Conservation (phyloP, 2,888 invertebrate species). For the Amiota communis region DNA sequence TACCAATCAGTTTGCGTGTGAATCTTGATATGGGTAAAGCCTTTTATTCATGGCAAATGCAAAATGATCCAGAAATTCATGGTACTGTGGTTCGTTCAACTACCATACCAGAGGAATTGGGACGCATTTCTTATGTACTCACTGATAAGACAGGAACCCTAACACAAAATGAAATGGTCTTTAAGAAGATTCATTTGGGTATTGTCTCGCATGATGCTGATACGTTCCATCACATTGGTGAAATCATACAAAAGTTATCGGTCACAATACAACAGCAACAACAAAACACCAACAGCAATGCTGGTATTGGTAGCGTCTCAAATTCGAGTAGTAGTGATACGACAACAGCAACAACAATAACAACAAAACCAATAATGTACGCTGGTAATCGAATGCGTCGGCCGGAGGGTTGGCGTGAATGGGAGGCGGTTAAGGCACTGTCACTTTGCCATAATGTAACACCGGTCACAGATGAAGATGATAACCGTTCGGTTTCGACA, state of each 20-base stretch:
- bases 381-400: constrained; percentile 76
- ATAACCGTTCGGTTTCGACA: constrained; percentile 66
- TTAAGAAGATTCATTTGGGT: constrained; percentile 95
- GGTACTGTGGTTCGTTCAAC: constrained; percentile 97
- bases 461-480: constrained; percentile 87
- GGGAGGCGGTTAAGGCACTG: constrained; percentile 93
- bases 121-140: constrained; percentile 95
- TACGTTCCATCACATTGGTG: constrained; percentile 72
- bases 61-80: constrained; percentile 91
- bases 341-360: constrained; percentile 30
- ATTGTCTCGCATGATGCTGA: constrained; percentile 91
- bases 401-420: constrained; percentile 83
- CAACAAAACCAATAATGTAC: constrained; percentile 55
- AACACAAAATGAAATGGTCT: constrained; percentile 99
- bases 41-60: constrained; percentile 97
- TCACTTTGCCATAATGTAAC: constrained; percentile 99
- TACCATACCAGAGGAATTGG: constrained; percentile 98
- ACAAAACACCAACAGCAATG: constrained; percentile 49
- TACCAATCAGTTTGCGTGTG: constrained; percentile 97
- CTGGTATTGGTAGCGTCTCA: constrained; percentile 38
- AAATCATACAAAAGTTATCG: constrained; percentile 68
- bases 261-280: constrained; percentile 64
- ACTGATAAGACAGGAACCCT: constrained; percentile 99
- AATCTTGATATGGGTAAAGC: constrained; percentile 99
- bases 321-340: constrained; percentile 51